Evolutionary conservation across 2,113 vertebrate species (phyloP).

Genomic region (Nipponia nippon): DNA sequence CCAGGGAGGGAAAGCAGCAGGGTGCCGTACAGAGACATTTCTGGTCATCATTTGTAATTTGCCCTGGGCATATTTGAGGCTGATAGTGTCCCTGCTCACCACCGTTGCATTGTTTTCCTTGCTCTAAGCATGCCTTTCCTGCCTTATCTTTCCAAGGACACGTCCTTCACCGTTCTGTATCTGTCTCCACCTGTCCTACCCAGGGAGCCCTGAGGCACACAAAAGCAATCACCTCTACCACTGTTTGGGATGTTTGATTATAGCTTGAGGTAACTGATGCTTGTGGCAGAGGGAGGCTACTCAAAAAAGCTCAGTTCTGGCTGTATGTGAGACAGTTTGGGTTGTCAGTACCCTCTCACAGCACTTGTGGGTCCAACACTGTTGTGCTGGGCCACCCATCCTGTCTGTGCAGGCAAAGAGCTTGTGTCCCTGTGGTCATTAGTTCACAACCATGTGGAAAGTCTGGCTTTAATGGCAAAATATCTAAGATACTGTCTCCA

Average conservation of each 20-base stretch:
- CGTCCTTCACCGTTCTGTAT: neutral
- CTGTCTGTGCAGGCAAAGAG: neutral
- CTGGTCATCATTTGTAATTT: neutral
- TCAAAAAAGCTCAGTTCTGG: fast-evolving
- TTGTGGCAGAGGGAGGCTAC: neutral
- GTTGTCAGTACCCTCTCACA: neutral
- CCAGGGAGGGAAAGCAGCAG: neutral
- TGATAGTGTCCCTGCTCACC: neutral
- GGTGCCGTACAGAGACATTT: neutral
- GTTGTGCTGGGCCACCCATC: neutral
- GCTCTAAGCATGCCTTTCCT: neutral
- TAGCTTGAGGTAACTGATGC: neutral
- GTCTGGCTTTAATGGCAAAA: neutral
- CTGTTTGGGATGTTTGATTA: neutral
- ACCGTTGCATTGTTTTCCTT: neutral
- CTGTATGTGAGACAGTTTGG: neutral
- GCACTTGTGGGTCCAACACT: neutral
- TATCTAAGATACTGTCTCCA: neutral
- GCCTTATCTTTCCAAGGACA: neutral
- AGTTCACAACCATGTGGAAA: neutral
- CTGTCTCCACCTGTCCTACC: neutral
- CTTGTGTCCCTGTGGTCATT: fast-evolving
- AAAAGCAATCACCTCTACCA: fast-evolving
- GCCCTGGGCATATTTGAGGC: neutral
- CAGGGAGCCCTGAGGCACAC: neutral